These are phyloP conservation scores for Sinodicranocentrus sp. DNA, from an alignment of 2,888 invertebrate species.

Conservation along the genomic window DNA sequence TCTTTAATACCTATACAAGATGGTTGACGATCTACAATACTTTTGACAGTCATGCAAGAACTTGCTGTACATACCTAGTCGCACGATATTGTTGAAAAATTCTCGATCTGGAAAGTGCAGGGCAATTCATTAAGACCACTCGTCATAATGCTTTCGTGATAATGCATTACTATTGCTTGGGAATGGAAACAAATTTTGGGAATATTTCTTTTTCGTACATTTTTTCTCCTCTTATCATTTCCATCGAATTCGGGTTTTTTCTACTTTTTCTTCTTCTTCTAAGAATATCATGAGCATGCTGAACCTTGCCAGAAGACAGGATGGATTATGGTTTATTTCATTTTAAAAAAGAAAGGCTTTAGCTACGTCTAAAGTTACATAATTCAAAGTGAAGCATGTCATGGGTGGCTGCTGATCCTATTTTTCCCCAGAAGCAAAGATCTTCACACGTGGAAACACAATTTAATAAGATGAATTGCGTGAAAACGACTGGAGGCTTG, in stretches of 20 bases:
- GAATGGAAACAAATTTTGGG: constrained; percentile 30
- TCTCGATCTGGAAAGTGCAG: no score
- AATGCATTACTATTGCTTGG: constrained; percentile 55
- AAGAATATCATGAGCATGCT: neutral
- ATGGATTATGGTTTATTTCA: neutral
- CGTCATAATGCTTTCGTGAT: constrained; percentile 48
- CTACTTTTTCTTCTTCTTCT: neutral
- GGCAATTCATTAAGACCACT: constrained; percentile 45
- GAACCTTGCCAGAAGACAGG: neutral
- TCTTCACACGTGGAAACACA: constrained; percentile 1
- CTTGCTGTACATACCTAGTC: no score
- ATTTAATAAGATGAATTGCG: constrained; percentile 55
- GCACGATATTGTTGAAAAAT: no score
- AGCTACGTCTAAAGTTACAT: no score
- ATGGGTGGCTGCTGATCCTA: no score
- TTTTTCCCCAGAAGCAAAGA: neutral
- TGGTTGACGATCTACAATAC: no score
- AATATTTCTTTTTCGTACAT: neutral
- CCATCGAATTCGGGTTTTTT: no score
- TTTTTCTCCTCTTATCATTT: no score
- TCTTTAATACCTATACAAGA: no score
- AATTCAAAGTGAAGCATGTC: no score
- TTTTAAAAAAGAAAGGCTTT: neutral
- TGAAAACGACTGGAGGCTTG: constrained; percentile 30
- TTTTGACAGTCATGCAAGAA: no score